Conservation (phyloP, 2,888 invertebrate genomes). For the Cosmia trapezina region DNA sequence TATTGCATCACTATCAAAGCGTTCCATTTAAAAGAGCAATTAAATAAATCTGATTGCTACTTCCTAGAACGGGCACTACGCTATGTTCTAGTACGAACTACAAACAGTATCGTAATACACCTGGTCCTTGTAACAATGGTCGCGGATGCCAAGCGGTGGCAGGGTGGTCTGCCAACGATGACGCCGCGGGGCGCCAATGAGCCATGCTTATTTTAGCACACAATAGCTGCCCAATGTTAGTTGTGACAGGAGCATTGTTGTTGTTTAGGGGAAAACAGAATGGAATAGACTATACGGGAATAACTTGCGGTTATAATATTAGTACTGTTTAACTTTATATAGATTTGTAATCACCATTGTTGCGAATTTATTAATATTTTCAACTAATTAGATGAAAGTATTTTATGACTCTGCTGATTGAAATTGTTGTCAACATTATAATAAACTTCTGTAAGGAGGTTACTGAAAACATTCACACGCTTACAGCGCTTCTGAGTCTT, state of each 20-base stretch:
- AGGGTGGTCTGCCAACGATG: slow-evolving; percentile 77
- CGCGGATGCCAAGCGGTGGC: slow-evolving; percentile 72
- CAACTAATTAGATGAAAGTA: background rate
- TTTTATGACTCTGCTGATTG: background rate
- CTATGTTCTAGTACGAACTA: slow-evolving; percentile 43
- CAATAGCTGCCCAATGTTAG: slow-evolving; percentile 53
- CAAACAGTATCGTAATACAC: slow-evolving; percentile 62
- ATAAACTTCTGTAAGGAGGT: slow-evolving; percentile 24
- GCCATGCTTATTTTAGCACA: slow-evolving; percentile 68
- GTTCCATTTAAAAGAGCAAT: slow-evolving; percentile 33
- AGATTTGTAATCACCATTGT: background rate
- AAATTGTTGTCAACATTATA: background rate
- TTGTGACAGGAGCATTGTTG: slow-evolving; percentile 42
- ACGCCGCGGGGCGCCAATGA: slow-evolving; percentile 71
- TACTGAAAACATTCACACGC: slow-evolving; percentile 9
- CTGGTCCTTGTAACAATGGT: slow-evolving; percentile 65
- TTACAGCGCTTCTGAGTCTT: slow-evolving; percentile 9
- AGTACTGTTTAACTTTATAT: slow-evolving; percentile 12
- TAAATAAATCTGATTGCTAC: slow-evolving; percentile 36
- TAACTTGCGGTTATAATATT: background rate
- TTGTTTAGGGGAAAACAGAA: slow-evolving; percentile 27
- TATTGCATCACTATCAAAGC: slow-evolving; percentile 47
- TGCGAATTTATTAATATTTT: background rate
- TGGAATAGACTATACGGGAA: background rate
- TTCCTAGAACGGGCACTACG: slow-evolving; percentile 54